These are phyloP conservation scores for Deroplatys truncata DNA, from an alignment of 2,888 invertebrate genomes.

Conservation along the genomic window DNA sequence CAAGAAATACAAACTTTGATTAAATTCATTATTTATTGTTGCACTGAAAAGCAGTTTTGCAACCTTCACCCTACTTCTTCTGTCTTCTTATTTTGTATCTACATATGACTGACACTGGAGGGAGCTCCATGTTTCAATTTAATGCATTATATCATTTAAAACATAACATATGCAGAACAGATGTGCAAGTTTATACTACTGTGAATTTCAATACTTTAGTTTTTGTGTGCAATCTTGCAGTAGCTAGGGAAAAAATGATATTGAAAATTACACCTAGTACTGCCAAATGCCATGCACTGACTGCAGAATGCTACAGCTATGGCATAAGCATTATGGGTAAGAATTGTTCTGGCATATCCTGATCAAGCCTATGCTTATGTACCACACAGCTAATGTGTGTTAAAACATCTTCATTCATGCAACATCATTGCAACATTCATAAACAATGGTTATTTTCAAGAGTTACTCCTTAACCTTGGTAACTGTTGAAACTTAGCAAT, in stretches of 20 bases:
- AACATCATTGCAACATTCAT: neutral
- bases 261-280: neutral
- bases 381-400: neutral
- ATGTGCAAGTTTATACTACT: neutral
- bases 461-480: neutral
- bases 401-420: neutral
- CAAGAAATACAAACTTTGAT: neutral
- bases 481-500: neutral
- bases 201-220: neutral
- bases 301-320: neutral
- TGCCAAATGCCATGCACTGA: neutral
- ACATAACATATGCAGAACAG: neutral
- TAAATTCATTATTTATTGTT: no score
- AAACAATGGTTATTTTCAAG: neutral
- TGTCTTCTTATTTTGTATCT: neutral
- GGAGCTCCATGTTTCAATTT: no score
- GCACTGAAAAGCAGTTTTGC: no score
- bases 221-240: neutral
- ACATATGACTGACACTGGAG: neutral
- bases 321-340: neutral
- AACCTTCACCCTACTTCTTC: neutral
- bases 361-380: neutral
- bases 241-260: neutral
- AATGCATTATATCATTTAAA: neutral
- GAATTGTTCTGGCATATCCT: neutral